These are phyloP conservation scores for Apostichopus leukothele DNA, from an alignment of 53 echinoderm and acorn worm species.

Conservation along the genomic window DNA sequence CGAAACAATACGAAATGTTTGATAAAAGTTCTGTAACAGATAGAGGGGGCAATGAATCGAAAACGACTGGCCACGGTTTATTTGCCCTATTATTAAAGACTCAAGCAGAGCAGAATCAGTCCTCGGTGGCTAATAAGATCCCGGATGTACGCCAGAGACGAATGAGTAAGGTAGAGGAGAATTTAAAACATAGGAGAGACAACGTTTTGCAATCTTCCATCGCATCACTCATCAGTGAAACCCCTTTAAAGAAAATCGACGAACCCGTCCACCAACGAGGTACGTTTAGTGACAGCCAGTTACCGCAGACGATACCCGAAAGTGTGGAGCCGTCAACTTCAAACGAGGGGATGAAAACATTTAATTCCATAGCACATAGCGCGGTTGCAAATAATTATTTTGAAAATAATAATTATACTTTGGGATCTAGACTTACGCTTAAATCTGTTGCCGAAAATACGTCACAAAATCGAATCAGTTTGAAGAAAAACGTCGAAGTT, in stretches of 20 bases:
- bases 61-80: constrained; percentile 22
- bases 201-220: constrained; percentile 61
- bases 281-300: neutral
- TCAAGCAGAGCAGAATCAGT: neutral
- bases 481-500: constrained; percentile 58
- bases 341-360: neutral
- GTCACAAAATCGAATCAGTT: constrained; percentile 24
- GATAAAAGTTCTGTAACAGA: neutral
- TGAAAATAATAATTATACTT: constrained; percentile 19
- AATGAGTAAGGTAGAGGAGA: constrained; percentile 34
- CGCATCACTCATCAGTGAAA: constrained; percentile 54
- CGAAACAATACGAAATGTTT: neutral
- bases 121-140: constrained; percentile 52
- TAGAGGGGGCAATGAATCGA: neutral
- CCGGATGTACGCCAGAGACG: constrained; percentile 65
- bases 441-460: constrained; percentile 45
- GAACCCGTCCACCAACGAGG: neutral
- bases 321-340: constrained; percentile 5
- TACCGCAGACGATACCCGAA: neutral
- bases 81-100: constrained; percentile 32
- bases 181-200: constrained; percentile 61
- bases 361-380: neutral
- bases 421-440: constrained; percentile 52
- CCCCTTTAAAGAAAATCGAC: neutral
- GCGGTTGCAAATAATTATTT: neutral